Percentiles rank a stretch among this genome's conserved stretches.
Evolutionary conservation across 2,888 invertebrate species (phyloP).

Genomic region (Nemotelus pantherinus): DNA sequence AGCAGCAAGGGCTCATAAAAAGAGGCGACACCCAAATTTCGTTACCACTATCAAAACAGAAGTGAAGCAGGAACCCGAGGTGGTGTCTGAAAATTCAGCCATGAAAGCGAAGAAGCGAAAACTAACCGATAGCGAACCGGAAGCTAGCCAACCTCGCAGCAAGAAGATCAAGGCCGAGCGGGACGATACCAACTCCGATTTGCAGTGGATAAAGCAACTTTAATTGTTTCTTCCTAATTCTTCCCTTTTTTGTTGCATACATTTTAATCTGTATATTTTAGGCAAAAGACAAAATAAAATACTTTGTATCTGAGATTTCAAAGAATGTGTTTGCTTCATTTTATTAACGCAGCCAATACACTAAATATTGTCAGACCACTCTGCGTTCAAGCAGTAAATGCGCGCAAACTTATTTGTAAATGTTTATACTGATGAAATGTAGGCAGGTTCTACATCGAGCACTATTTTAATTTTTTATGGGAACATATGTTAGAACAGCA

Average conservation of each 20-base stretch:
- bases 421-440: conserved; percentile 6
- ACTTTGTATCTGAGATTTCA: neutral
- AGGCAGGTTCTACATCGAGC: neutral
- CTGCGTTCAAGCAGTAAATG: neutral
- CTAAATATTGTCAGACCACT: too few species aligned
- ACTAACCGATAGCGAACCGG: neutral
- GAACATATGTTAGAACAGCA: conserved; percentile 76
- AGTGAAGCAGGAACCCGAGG: too few species aligned
- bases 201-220: conserved; percentile 33
- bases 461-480: conserved; percentile 59
- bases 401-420: neutral
- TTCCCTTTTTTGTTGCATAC: too few species aligned
- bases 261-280: too few species aligned
- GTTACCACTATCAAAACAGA: too few species aligned
- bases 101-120: conserved; percentile 21
- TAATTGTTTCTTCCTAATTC: neutral
- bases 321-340: neutral
- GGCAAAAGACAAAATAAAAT: too few species aligned
- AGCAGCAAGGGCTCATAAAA: neutral
- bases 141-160: neutral
- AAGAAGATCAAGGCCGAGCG: neutral
- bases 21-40: neutral
- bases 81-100: too few species aligned
- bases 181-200: neutral
- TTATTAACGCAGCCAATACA: neutral